Conservation (phyloP, 2,888 invertebrate genomes). For the Hypomecis punctinalis region DNA sequence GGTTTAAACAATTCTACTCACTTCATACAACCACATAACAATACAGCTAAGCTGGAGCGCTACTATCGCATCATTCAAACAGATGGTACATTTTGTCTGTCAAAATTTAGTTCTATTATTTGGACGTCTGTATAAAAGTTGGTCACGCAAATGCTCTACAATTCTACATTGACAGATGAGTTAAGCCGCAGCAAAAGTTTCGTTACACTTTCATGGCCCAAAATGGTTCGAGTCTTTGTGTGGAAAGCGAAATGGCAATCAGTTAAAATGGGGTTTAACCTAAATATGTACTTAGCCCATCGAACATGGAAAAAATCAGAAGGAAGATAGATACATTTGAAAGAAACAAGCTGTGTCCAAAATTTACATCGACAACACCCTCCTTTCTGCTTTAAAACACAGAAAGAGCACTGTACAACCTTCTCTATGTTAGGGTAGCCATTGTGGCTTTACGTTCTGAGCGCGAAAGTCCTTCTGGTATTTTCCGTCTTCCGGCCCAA, state of each 20-base stretch:
- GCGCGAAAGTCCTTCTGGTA: too few relatives aligned
- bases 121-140: background rate
- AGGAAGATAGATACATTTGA: too few relatives aligned
- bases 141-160: background rate
- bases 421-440: too few relatives aligned
- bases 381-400: too few relatives aligned
- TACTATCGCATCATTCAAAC: background rate
- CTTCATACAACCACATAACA: background rate
- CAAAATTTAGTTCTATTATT: background rate
- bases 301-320: too few relatives aligned
- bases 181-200: constrained; percentile 15
- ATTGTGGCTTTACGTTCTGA: too few relatives aligned
- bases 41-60: background rate
- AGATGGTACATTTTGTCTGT: background rate
- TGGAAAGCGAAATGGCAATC: background rate
- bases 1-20: constrained; percentile 4
- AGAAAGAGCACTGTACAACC: too few relatives aligned
- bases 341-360: too few relatives aligned
- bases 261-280: background rate
- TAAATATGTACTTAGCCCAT: too few relatives aligned
- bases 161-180: constrained; percentile 23
- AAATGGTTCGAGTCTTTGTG: background rate
- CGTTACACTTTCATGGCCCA: constrained; percentile 15
- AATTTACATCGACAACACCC: too few relatives aligned
- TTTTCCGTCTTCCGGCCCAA: too few relatives aligned